Evolutionary conservation across 2,113 vertebrate genomes (phyloP).

Genomic region (Sorex fumeus): DNA sequence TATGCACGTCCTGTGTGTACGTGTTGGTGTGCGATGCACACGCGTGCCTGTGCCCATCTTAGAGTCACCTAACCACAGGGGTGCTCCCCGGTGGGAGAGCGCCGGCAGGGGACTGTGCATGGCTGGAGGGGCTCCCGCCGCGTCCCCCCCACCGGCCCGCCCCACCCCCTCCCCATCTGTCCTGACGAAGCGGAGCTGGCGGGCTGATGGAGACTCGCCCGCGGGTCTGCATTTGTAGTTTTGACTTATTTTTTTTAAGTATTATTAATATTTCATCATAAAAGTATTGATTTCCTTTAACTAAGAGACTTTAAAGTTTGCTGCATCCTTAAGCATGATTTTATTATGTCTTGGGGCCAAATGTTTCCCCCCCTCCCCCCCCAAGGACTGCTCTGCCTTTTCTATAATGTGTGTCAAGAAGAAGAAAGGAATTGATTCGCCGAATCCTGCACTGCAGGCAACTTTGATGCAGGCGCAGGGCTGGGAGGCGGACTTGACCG

Average conservation of each 20-base stretch:
- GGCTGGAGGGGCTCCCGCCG: background rate
- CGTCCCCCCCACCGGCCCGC: background rate
- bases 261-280: slow-evolving; percentile 86
- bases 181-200: slow-evolving; percentile 49
- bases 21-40: background rate
- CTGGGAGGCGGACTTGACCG: background rate
- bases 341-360: slow-evolving; percentile 84
- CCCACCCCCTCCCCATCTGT: background rate
- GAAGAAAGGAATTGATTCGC: slow-evolving; percentile 77
- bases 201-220: slow-evolving; percentile 27
- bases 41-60: background rate
- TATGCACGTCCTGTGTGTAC: background rate
- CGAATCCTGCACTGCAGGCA: slow-evolving; percentile 67
- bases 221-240: slow-evolving; percentile 72
- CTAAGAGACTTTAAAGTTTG: slow-evolving; percentile 84
- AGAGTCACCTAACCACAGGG: background rate
- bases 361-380: slow-evolving; percentile 55
- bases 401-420: slow-evolving; percentile 75
- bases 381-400: slow-evolving; percentile 70
- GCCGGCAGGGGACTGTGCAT: background rate
- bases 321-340: slow-evolving; percentile 82
- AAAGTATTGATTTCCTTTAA: slow-evolving; percentile 86
- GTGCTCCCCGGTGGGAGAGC: background rate
- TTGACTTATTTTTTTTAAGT: slow-evolving; percentile 78
- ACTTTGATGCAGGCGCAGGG: slow-evolving; percentile 47